Conservation (phyloP, 2,113 vertebrate genomes). For the Cacatua alba region DNA sequence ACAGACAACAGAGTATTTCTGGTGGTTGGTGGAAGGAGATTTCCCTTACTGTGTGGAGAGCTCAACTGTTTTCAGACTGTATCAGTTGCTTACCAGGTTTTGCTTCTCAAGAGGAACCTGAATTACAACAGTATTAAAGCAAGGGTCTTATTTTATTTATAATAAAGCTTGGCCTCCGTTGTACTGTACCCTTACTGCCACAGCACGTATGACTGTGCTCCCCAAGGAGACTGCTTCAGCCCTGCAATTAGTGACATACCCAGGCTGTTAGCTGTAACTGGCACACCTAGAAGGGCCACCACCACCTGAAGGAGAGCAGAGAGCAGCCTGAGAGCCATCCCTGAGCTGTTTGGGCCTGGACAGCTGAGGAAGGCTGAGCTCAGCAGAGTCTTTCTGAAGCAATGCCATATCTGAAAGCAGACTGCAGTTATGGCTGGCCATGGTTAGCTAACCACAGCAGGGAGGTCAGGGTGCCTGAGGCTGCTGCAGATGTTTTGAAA, state of each 20-base stretch:
- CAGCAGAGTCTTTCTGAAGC: background rate
- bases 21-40: background rate
- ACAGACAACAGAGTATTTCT: background rate
- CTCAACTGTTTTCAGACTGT: background rate
- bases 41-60: background rate
- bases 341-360: background rate
- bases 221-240: background rate
- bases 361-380: background rate
- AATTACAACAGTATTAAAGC: background rate
- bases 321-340: background rate
- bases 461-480: background rate
- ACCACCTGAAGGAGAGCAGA: background rate
- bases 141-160: background rate
- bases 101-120: background rate
- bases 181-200: background rate
- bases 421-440: fast-evolving
- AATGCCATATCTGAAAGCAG: background rate
- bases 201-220: fast-evolving
- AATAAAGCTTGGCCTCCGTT: background rate
- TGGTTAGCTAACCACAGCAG: background rate
- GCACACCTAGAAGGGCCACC: background rate
- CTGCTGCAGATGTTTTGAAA: background rate
- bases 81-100: background rate
- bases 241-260: fast-evolving
- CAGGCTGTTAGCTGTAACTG: background rate